phyloP scores from a whole-genome alignment of 2,113 vertebrate species.

The human (Homo sapiens) region GRCh38 chrX:39482501-39483000 shows the following conservation, averaged over 20 bases:
- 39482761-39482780: neutral
- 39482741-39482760: neutral
- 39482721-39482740: neutral
- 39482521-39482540: neutral
- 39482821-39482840: neutral
- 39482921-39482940: neutral
- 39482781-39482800: neutral
- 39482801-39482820: neutral
- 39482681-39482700: neutral
- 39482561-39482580: neutral
- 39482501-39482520: neutral
- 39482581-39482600: neutral
- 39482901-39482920: neutral
- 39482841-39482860: neutral
- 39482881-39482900: neutral
- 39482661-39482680: neutral
- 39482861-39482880: neutral
- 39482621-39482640: neutral
- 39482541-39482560: neutral
- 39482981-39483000: constrained; percentile 30
- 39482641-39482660: neutral
- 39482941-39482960: neutral
- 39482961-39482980: neutral
- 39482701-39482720: neutral
- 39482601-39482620: neutral